Conservation (phyloP, 2,797 vertebrate genomes). For the Myotis planiceps region DNA sequence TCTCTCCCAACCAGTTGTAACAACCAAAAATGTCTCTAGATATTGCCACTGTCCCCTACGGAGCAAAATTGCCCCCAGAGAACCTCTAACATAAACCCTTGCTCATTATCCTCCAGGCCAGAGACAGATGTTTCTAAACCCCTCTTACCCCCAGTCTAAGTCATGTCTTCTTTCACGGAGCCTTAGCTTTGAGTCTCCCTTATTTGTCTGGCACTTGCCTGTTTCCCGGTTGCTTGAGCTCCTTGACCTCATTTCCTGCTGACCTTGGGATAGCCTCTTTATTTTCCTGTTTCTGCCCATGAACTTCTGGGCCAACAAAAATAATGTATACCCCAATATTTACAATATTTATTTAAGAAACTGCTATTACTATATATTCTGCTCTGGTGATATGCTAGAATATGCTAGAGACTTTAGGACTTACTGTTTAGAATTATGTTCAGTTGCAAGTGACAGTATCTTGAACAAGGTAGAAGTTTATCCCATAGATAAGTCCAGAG, state of each 20-base stretch:
- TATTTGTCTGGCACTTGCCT: neutral
- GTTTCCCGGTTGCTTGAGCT: neutral
- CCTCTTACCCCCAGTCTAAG: neutral
- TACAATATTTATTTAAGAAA: constrained; percentile 10
- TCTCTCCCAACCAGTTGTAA: neutral
- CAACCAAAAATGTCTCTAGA: neutral
- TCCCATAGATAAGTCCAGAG: neutral
- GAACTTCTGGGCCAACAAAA: constrained; percentile 31
- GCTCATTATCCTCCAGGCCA: neutral
- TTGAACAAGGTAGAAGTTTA: neutral
- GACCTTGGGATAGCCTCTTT: neutral
- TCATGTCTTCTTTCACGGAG: neutral
- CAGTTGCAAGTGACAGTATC: neutral
- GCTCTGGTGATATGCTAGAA: neutral
- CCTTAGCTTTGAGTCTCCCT: neutral
- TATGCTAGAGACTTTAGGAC: neutral
- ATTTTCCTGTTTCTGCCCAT: neutral
- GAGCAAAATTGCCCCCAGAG: neutral
- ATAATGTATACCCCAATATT: neutral
- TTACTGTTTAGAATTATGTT: neutral
- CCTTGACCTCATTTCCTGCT: constrained; percentile 15
- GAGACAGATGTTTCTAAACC: neutral
- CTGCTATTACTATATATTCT: neutral
- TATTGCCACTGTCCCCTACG: neutral
- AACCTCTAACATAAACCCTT: neutral